Percentiles rank a stretch among this genome's conserved stretches.
Evolutionary conservation across 2,888 invertebrate species (phyloP).

Genomic region (Athalia cordata): DNA sequence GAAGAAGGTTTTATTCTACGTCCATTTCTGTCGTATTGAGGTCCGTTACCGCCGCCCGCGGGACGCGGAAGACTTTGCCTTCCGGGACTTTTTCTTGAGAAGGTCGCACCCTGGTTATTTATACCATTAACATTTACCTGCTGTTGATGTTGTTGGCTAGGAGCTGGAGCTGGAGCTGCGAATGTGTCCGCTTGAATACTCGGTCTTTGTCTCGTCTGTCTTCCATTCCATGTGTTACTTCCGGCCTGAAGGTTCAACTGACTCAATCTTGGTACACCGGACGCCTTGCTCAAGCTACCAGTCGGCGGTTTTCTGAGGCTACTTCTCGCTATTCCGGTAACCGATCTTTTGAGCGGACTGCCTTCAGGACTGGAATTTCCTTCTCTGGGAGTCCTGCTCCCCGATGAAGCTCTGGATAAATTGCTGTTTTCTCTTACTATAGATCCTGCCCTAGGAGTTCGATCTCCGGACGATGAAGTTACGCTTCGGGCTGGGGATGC

Average conservation of each 20-base stretch:
- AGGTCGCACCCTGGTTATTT: slow-evolving; percentile 60
- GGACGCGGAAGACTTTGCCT: slow-evolving; percentile 72
- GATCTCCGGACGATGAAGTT: slow-evolving; percentile 62
- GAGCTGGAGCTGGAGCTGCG: slow-evolving; percentile 58
- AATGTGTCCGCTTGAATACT: slow-evolving; percentile 81
- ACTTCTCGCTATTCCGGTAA: slow-evolving; percentile 75
- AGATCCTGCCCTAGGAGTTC: slow-evolving; percentile 62
- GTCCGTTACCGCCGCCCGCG: slow-evolving; percentile 71
- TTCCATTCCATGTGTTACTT: slow-evolving; percentile 86
- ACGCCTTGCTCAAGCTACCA: slow-evolving; percentile 74
- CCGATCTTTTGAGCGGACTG: slow-evolving; percentile 78
- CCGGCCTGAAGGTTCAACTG: slow-evolving; percentile 72
- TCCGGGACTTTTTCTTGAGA: slow-evolving; percentile 71
- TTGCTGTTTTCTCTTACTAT: slow-evolving; percentile 67
- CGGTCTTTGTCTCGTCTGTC: slow-evolving; percentile 73
- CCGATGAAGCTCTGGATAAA: slow-evolving; percentile 64
- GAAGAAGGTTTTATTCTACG: slow-evolving; percentile 72
- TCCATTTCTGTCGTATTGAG: slow-evolving; percentile 74
- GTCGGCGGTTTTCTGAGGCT: slow-evolving; percentile 73
- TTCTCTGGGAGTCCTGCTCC: slow-evolving; percentile 64
- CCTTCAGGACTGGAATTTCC: slow-evolving; percentile 67
- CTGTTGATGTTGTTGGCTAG: slow-evolving; percentile 50
- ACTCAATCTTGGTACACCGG: slow-evolving; percentile 64
- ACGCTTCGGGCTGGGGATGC: slow-evolving; percentile 62
- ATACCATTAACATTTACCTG: slow-evolving; percentile 67